Percentiles rank a stretch among this genome's conserved stretches.
phyloP scores from a whole-genome alignment of 2,888 invertebrate species.

The Ashinkailepas kermadecensis region DNA sequence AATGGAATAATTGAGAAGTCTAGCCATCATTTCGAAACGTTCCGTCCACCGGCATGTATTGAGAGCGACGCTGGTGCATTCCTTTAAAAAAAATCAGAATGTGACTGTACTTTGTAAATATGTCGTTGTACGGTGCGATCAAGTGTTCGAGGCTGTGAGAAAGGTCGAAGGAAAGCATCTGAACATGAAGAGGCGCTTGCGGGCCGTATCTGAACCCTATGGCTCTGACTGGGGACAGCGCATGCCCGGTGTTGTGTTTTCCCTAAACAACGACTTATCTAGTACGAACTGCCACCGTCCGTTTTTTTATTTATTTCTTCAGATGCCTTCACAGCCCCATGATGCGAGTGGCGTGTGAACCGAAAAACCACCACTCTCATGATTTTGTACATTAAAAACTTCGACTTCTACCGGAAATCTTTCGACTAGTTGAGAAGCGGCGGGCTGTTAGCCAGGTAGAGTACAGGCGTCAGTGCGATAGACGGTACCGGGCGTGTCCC shows the following conservation, averaged over 20 bases:
- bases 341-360: background rate
- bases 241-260: background rate
- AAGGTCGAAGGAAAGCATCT: background rate
- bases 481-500: too few relatives aligned
- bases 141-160: background rate
- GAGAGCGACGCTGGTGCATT: background rate
- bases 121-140: background rate
- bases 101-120: background rate
- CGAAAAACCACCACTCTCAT: background rate
- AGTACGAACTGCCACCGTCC: background rate
- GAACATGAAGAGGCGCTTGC: background rate
- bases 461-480: too few relatives aligned
- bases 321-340: background rate
- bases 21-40: background rate
- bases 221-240: background rate
- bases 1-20: background rate
- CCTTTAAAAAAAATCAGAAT: background rate
- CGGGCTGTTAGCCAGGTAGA: too few relatives aligned
- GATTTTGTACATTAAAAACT: background rate
- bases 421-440: background rate
- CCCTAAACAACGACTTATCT: background rate
- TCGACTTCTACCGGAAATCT: background rate
- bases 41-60: background rate
- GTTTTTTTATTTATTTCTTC: background rate
- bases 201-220: background rate